These are phyloP conservation scores for Astropecten irregularis DNA, from an alignment of 53 echinoderm and acorn worm genomes.

Conservation along the genomic window DNA sequence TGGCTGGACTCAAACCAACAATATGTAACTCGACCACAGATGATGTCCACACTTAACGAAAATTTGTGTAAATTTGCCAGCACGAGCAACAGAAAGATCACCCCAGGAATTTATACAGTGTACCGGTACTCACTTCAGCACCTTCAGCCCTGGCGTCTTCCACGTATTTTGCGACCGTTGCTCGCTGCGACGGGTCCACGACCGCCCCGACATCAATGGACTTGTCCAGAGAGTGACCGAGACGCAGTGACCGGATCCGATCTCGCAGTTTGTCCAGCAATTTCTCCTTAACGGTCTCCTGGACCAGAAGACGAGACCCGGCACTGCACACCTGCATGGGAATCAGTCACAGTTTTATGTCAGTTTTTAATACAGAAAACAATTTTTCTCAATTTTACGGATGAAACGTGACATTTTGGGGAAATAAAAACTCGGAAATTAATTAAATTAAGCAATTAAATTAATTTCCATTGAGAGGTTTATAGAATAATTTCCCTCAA, in stretches of 20 bases:
- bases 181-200: slow-evolving; percentile 90
- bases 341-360: no score
- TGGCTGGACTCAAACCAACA: no score
- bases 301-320: slow-evolving; percentile 88
- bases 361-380: neutral
- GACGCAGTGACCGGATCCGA: slow-evolving; percentile 81
- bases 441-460: no score
- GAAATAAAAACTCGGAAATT: no score
- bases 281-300: slow-evolving; percentile 75
- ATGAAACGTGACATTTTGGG: no score
- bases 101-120: no score
- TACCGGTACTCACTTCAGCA: slow-evolving; percentile 85
- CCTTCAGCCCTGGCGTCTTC: slow-evolving; percentile 90
- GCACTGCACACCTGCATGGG: slow-evolving; percentile 98
- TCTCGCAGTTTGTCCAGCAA: slow-evolving; percentile 85
- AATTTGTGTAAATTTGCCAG: no score
- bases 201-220: slow-evolving; percentile 98
- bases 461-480: no score
- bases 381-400: neutral
- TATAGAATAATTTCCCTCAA: no score
- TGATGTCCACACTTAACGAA: no score
- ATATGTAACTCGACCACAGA: no score
- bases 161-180: slow-evolving; percentile 87
- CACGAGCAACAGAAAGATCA: no score
- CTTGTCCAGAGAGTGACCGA: slow-evolving; percentile 96